Evolutionary conservation across 35 echinoderm and acorn worm genomes (phyloP), one percentile per base, ranked within the genome.

Genomic region (Eucidaris tribuloides): DNA sequence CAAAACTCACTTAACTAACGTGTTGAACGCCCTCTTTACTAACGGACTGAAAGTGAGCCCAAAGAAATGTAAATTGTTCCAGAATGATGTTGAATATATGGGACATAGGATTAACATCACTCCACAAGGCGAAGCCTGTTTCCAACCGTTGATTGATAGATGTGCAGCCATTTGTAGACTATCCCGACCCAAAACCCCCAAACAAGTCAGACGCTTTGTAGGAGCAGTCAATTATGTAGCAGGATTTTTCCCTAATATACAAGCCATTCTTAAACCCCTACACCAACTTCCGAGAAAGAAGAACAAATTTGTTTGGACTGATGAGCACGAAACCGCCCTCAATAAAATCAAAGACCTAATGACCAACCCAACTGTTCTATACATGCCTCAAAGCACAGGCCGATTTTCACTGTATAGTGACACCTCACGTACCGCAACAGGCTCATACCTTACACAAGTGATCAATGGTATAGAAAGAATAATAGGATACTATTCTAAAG

Each of bases 401-500:
- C 40, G 46, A 58, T 78, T 86, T 24, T 54, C 7, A 36, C 29
- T 86, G 11, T 86, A 86, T 38, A 77, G 66, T 34, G 83, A 86
- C 48, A 86, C 83, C 0, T 86, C 83, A 14, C 2, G 83, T 1
- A 58, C 46, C 15, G 83, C 83, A 5, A 78, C 83, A 3, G 83
- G 83, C 28, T 77, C 66, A 3, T 86, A 86, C 42, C 27, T 78
- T 35, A 86, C 83, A n/a, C 83, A 86, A 58, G 28, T 52, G 11
- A 40, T 86, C n/a, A 29, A 86, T 25, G 68, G 45, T 19, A 22
- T 77, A 57, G 83, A 86, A 86, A 6, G 58, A 2, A 19, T 83
- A 1, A 39, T 83, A 0, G 80, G 55, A 2, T 83, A 83, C 42
- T 83, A 83, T n/a, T 83, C 77, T n/a, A 80, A 80, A 27, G 77